Evolutionary conservation across 2,888 invertebrate species (phyloP), one percentile per base, ranked within the genome.

Genomic region (Cheilosia variabilis): DNA sequence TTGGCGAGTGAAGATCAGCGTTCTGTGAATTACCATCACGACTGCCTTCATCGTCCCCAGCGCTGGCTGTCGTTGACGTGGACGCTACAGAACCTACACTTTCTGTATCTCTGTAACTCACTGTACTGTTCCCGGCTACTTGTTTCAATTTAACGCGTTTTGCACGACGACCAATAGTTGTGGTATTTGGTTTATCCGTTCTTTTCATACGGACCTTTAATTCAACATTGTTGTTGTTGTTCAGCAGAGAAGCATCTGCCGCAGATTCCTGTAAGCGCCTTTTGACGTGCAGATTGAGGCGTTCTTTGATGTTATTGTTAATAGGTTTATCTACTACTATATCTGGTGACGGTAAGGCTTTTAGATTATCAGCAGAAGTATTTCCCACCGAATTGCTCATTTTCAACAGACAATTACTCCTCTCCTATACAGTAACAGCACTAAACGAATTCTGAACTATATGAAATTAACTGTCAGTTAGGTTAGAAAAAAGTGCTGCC

Each of bases 261-360:
- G 87, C 76, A 0, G 88, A 77, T 76, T 91, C 91, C 58, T 91
- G 91, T n/a, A 92, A 66, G 0, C 92, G 89, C 0, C 92, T 89
- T 83, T 92, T 92, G 0, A 92, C 91, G 60, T 92, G 92, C 27
- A 90, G 65, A 87, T 92, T 91, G 4, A 92, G 72, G 0, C 90
- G 90, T 17, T 91, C 92, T 75, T 91, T 92, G 7, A 92, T 92
- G 57, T 91, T 89, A 17, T 86, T 87, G 87, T 88, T 76, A 37
- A 79, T 69, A 0, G 65, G 19, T 88, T 89, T 55, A 73, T 88
- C 52, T 76, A 87, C 19, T 81, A 88, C 5, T 72, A 6, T 86
- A 87, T 90, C 50, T 63, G 84, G 17, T 87, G 80, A n/a, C n/a
- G n/a, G n/a, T n/a, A n/a, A n/a, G 0, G n/a, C 83, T 82, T 89